A percentile compares a stretch with the other conserved stretches of the same genome.
phyloP scores from a whole-genome alignment of 2,888 invertebrate species.

The Xanthia togata region DNA sequence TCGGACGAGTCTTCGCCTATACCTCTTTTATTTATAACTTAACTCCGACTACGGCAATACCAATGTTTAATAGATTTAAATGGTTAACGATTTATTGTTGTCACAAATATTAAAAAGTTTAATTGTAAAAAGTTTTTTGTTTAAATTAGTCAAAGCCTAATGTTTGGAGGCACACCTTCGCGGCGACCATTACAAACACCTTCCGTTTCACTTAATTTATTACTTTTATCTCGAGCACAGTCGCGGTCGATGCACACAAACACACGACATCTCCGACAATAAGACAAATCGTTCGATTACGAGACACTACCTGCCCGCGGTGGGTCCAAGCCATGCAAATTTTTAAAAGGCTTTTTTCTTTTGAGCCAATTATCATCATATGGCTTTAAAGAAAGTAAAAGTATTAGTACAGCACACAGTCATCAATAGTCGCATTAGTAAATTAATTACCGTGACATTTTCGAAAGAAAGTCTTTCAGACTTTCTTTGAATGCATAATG shows the following conservation, averaged over 20 bases:
- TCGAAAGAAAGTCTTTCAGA: conserved; percentile 82
- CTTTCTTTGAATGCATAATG: conserved; percentile 78
- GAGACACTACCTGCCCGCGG: conserved; percentile 87
- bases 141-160: conserved; percentile 74
- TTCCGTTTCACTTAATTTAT: conserved; percentile 89
- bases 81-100: conserved; percentile 72
- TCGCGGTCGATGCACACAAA: conserved; percentile 88
- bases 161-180: conserved; percentile 82
- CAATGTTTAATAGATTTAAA: conserved; percentile 73
- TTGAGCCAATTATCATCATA: conserved; percentile 79
- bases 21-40: conserved; percentile 85
- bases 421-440: conserved; percentile 81
- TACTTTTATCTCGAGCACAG: conserved; percentile 88
- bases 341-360: conserved; percentile 72
- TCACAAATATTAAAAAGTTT: conserved; percentile 61
- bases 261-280: conserved; percentile 88
- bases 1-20: conserved; percentile 80
- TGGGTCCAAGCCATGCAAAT: conserved; percentile 85
- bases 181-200: conserved; percentile 85
- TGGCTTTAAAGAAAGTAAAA: conserved; percentile 85
- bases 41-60: conserved; percentile 77
- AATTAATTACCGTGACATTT: conserved; percentile 86
- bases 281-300: conserved; percentile 90
- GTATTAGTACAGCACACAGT: conserved; percentile 75
- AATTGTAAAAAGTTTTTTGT: conserved; percentile 65